Base-by-base conservation (phyloP, 2,113 vertebrate species). In the Rutilus rutilus region DNA sequence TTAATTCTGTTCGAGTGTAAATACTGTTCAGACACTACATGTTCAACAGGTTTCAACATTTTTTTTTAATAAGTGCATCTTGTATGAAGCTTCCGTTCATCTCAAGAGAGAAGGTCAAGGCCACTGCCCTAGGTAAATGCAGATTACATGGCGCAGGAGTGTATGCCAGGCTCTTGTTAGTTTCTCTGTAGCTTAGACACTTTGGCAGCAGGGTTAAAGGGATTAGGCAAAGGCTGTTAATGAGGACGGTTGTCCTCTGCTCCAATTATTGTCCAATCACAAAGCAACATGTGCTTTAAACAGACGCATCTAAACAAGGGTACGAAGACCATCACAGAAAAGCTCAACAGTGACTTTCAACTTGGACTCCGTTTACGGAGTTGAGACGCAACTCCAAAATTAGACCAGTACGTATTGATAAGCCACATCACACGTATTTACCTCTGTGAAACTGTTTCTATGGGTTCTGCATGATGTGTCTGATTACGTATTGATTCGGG, bases 401-500 rank as follows among this genome's bases (percentile, higher is more conserved):
- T 50, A 82, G 62, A 83, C 27, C 23, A 15, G 4, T 42, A 39
- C 0, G 47, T 82, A 83, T 83, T 57, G 82, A 83, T 73, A 74
- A 83, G 65, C 65, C 65, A 83, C 52, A 83, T 83, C 78, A 76
- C 73, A 74, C n/a, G 30, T 59, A 84, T 75, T 67, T 71, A 71
- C 21, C 65, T 21, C 10, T 8, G 5, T 2, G 69, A 86, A 86
- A 65, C 7, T 15, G 62, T 85, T 78, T 79, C 73, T 86, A 65
- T 73, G 71, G 86, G 42, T 65, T 78, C 85, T 83, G 79, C 17
- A 23, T 84, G 80, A 86, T 81, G 47, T 82, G 75, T 86, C 65
- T 64, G 50, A 78, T 79, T 85, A 54, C 21, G 57, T 88, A 88
- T 90, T 83, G 89, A 88, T 88, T 90, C 69, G 65, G 64, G 27